A percentile compares a stretch with the other conserved stretches of the same genome.
These are phyloP conservation scores for Cremastobaeus sp. DNA, from an alignment of 2,888 invertebrate species.

Conservation along the genomic window DNA sequence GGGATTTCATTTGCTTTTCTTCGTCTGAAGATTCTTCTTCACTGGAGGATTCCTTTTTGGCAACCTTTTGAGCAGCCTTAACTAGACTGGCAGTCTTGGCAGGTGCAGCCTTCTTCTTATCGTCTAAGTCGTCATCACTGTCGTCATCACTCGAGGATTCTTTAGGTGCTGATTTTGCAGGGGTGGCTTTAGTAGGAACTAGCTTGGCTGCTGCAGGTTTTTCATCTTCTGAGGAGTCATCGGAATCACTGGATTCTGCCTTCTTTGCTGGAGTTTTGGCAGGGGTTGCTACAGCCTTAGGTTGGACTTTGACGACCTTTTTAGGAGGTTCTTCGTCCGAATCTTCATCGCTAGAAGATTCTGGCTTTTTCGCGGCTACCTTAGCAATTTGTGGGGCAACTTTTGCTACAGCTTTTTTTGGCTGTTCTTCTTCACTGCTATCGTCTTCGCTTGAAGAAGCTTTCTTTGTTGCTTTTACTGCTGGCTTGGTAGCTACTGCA, in stretches of 20 bases:
- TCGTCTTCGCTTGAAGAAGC: constrained; percentile 11
- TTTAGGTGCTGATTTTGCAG: constrained; percentile 34
- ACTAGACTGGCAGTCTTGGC: constrained; percentile 61
- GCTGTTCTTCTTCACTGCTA: constrained; percentile 55
- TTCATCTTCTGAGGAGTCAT: constrained; percentile 68
- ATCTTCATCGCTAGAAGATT: too few relatives aligned
- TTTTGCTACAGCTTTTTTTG: not conserved
- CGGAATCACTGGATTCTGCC: constrained; percentile 53
- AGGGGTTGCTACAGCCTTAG: too few relatives aligned
- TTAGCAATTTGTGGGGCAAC: too few relatives aligned
- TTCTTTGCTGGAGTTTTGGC: constrained; percentile 13
- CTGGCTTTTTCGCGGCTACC: too few relatives aligned
- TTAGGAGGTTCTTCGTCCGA: constrained; percentile 52
- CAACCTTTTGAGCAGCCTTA: constrained; percentile 22
- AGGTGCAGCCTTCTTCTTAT: constrained; percentile 23
- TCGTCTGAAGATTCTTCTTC: constrained; percentile 65
- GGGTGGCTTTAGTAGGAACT: not conserved
- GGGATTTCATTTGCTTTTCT: constrained; percentile 59
- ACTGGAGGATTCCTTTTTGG: constrained; percentile 67
- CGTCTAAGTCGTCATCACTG: too few relatives aligned
- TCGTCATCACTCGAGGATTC: constrained; percentile 55
- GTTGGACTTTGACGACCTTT: constrained; percentile 8
- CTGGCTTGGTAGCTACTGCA: constrained; percentile 1
- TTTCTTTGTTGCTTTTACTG: constrained; percentile 48
- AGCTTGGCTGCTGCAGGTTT: constrained; percentile 61